Evolutionary conservation across 2,113 vertebrate species (phyloP), one percentile per base, ranked within the genome.

Genomic region (Pseudopodoces humilis): DNA sequence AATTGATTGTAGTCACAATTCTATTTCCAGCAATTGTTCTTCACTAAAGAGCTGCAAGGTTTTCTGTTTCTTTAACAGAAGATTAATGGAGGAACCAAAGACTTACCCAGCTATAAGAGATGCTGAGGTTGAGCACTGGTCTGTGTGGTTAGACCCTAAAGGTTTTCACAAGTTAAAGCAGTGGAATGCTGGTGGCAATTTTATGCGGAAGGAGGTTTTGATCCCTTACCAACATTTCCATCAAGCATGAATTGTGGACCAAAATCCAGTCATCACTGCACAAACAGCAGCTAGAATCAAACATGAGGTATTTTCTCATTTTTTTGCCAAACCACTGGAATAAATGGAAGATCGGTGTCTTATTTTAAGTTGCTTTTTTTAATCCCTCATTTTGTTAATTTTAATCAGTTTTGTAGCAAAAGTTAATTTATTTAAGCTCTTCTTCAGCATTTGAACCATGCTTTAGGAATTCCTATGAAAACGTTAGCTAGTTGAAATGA

Each of bases 221-320:
- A 23, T 92, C 53, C 39, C 28, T 71, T 71, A 56, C 27, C 20
- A 49, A 44, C 15, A 50, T 68, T 94, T 79, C 46, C 4, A 6
- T 60, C 41, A 68, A 43, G 22, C 27, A 7, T 3, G 17, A n/a
- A 11, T 46, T 6, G 8, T n/a, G 35, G n/a, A 25, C n/a, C 49
- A 59, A 60, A 37, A 49, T 39, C 46, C 31, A 74, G 39, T 39
- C 33, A 86, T 23, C 15, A 6, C 44, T 59, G 24, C 27, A 41
- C 41, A 64, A 67, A 49, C 31, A 43, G 27, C 65, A 60, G 49
- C 23, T 52, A 83, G 39, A 74, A 68, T 50, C 31, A 44, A 80
- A 49, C 0, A 0, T 13, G 7, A 77, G 31, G 3, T 24, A 55
- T 59, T 67, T 49, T 70, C n/a, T 81, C 39, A n/a, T 7, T 75